Percentiles rank a stretch among this genome's conserved stretches.
phyloP scores from a whole-genome alignment of 2,888 invertebrate genomes.

The Apomyelois bistriatella region DNA sequence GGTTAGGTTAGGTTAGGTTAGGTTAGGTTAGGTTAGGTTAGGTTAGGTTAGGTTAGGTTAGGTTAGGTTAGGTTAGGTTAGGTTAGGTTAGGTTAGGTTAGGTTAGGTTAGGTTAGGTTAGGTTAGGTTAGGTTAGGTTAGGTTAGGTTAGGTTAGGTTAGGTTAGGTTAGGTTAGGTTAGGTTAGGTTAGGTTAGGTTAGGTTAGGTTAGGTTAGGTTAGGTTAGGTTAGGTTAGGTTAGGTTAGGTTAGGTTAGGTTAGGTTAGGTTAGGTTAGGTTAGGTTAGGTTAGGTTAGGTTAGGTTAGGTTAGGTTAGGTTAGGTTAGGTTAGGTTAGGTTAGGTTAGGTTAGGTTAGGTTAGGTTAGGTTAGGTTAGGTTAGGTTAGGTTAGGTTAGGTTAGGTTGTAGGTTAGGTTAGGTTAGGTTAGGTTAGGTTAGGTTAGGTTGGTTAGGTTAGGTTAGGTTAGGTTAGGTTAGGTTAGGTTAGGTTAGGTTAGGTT shows the following conservation, averaged over 20 bases:
- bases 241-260: constrained; percentile 14
- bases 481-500: constrained; percentile 12
- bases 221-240: constrained; percentile 16
- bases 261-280: constrained; percentile 15
- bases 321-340: constrained; percentile 14
- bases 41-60: constrained; percentile 12
- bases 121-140: constrained; percentile 21
- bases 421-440: constrained; percentile 22
- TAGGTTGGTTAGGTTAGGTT: too few relatives aligned
- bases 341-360: constrained; percentile 15
- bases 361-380: constrained; percentile 15
- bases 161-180: constrained; percentile 14
- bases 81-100: background rate
- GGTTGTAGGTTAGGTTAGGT: constrained; percentile 28
- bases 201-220: constrained; percentile 17
- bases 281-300: constrained; percentile 14
- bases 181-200: constrained; percentile 14
- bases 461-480: constrained; percentile 9
- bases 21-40: constrained; percentile 19
- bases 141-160: constrained; percentile 12
- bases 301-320: constrained; percentile 15
- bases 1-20: constrained; percentile 17
- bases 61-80: constrained; percentile 13
- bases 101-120: constrained; percentile 15
- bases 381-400: constrained; percentile 17